Percentiles rank a stretch among this genome's conserved stretches.
phyloP scores from a whole-genome alignment of 1,140 invertebrate species.

The Drosophila ercepeae region DNA sequence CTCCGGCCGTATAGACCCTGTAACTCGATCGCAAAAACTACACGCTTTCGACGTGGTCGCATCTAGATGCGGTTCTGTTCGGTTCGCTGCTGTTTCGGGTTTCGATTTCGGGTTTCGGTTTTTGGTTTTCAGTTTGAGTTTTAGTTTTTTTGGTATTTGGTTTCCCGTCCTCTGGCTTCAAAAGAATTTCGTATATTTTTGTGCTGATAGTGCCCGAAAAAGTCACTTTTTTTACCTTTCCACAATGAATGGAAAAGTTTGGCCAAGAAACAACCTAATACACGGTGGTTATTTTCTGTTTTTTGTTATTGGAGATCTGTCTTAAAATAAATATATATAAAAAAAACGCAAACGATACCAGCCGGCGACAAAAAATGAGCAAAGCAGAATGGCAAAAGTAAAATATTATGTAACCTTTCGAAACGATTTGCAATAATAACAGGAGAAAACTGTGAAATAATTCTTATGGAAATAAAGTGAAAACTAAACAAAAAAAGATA shows the following conservation, averaged over 20 bases:
- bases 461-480: neutral
- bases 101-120: slow-evolving; percentile 2
- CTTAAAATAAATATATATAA: neutral
- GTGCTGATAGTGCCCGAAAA: slow-evolving; percentile 32
- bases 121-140: slow-evolving; percentile 5
- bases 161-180: neutral
- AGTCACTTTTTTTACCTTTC: slow-evolving; percentile 1
- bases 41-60: slow-evolving; percentile 27
- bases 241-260: slow-evolving; percentile 26
- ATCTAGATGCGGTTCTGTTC: neutral
- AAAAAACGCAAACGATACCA: neutral
- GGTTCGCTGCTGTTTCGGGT: slow-evolving; percentile 1
- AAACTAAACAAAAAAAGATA: neutral
- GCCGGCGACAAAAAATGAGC: slow-evolving; percentile 34
- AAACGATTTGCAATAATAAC: slow-evolving; percentile 16
- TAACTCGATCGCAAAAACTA: slow-evolving; percentile 55
- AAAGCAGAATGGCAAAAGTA: slow-evolving; percentile 39
- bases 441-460: slow-evolving; percentile 26
- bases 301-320: slow-evolving; percentile 23
- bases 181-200: slow-evolving; percentile 11
- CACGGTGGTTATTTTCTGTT: slow-evolving; percentile 1
- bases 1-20: slow-evolving; percentile 13
- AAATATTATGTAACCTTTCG: slow-evolving; percentile 54
- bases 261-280: slow-evolving; percentile 14
- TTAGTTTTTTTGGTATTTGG: slow-evolving; percentile 2